These are phyloP conservation scores for Dasyornis broadbenti DNA, from an alignment of 2,113 vertebrate genomes.

Conservation along the genomic window DNA sequence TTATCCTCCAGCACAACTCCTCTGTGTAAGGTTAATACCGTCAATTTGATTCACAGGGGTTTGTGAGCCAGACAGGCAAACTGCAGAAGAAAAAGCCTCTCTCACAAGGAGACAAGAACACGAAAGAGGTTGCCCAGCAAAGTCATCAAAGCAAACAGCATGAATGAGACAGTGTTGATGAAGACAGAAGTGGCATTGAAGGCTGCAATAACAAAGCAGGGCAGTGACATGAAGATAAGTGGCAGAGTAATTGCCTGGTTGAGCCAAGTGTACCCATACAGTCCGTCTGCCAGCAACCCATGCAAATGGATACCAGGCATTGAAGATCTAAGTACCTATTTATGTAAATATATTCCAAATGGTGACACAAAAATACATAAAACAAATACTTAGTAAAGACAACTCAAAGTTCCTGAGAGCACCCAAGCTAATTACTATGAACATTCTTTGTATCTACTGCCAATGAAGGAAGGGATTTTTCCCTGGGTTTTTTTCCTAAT, in stretches of 20 bases:
- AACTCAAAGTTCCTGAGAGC: background rate
- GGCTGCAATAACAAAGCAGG: slow-evolving; percentile 42
- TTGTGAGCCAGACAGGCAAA: background rate
- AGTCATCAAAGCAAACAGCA: slow-evolving; percentile 55
- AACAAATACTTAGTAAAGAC: background rate
- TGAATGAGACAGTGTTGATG: slow-evolving; percentile 59
- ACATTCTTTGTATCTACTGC: background rate
- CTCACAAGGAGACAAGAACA: slow-evolving; percentile 40
- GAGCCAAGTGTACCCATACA: slow-evolving; percentile 27
- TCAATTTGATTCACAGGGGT: background rate
- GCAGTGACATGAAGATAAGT: slow-evolving; percentile 56
- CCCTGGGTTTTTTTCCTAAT: background rate
- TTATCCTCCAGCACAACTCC: background rate
- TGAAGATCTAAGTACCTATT: background rate
- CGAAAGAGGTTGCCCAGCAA: slow-evolving; percentile 31
- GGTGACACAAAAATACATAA: background rate
- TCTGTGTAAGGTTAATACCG: slow-evolving; percentile 7
- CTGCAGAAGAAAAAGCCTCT: slow-evolving; percentile 19
- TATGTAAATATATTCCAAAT: slow-evolving; percentile 19
- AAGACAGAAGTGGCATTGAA: slow-evolving; percentile 64
- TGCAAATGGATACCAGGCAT: background rate
- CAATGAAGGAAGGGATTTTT: background rate
- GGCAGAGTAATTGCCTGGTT: slow-evolving; percentile 51
- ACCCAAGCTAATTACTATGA: background rate
- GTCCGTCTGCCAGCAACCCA: background rate